Evolutionary conservation across 2,888 invertebrate species (phyloP).

Genomic region (Coleophora flavipennella): DNA sequence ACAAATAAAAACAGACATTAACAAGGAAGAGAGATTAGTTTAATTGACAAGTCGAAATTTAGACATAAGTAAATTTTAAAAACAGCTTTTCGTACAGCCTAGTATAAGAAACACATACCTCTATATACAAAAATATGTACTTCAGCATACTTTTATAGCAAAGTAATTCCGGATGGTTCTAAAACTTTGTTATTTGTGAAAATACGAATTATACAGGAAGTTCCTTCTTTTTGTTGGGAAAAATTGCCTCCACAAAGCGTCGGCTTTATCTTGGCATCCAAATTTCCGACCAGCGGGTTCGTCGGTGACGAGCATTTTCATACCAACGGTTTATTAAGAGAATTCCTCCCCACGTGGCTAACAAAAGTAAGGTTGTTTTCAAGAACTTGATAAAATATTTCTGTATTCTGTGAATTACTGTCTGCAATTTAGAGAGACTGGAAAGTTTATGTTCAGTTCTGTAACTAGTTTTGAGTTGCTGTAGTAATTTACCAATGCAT

Average conservation of each 20-base stretch:
- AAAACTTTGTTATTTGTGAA: slow-evolving; percentile 22
- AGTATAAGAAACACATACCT: background rate
- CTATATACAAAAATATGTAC: background rate
- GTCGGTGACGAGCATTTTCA: slow-evolving; percentile 26
- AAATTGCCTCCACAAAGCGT: slow-evolving; percentile 16
- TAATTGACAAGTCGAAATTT: too few species aligned
- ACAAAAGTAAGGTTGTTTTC: slow-evolving; percentile 30
- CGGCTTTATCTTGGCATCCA: slow-evolving; percentile 23
- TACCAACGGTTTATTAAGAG: slow-evolving; percentile 40
- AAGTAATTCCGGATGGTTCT: slow-evolving; percentile 2
- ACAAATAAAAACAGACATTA: too few species aligned
- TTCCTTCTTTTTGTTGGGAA: slow-evolving; percentile 11
- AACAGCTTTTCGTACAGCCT: too few species aligned
- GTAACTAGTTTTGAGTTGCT: too few species aligned
- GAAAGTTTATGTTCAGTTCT: slow-evolving; percentile 1
- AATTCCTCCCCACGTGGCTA: slow-evolving; percentile 25
- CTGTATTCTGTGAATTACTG: slow-evolving; percentile 16
- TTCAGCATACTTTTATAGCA: background rate
- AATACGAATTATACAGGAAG: slow-evolving; percentile 17
- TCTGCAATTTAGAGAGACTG: too few species aligned
- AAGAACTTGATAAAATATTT: slow-evolving; percentile 25
- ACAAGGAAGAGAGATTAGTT: too few species aligned
- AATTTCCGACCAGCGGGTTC: slow-evolving; percentile 18
- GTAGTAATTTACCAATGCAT: too few species aligned
- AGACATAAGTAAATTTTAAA: too few species aligned